Evolutionary conservation across 2,888 invertebrate genomes (phyloP).

Genomic region (Pimpla rufipes): DNA sequence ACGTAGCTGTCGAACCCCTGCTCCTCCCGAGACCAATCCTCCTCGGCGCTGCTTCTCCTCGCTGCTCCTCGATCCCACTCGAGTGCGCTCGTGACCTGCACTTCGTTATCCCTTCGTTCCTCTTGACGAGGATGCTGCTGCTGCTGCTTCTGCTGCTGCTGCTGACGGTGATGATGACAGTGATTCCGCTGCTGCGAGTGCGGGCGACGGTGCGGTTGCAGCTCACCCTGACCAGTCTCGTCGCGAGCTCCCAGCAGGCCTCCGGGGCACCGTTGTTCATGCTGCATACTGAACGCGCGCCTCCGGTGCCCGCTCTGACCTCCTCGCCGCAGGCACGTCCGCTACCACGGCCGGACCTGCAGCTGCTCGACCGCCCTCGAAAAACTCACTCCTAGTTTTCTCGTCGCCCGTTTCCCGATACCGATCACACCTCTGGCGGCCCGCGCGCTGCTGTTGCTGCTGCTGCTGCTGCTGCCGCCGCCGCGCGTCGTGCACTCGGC

Average conservation of each 20-base stretch:
- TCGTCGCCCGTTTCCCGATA: background rate
- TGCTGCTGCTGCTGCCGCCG: background rate
- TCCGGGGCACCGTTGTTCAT: constrained; percentile 83
- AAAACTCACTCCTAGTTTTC: constrained; percentile 9
- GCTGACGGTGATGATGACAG: constrained; percentile 39
- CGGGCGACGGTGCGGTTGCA: constrained; percentile 60
- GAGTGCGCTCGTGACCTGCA: constrained; percentile 1
- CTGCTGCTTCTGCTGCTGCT: constrained; percentile 26
- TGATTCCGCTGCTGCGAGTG: constrained; percentile 40
- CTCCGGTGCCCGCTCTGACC: constrained; percentile 67
- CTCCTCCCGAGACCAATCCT: background rate
- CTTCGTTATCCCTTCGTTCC: constrained; percentile 14
- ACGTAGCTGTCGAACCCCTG: constrained; percentile 58
- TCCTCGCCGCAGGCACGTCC: constrained; percentile 70
- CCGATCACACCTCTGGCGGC: background rate
- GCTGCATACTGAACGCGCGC: constrained; percentile 83
- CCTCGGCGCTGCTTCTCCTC: constrained; percentile 2
- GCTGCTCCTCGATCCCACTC: background rate
- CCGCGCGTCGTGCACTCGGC: background rate
- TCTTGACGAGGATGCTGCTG: constrained; percentile 7
- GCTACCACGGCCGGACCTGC: constrained; percentile 66
- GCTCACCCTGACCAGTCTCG: constrained; percentile 82
- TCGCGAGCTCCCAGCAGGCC: constrained; percentile 82
- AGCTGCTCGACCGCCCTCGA: constrained; percentile 57
- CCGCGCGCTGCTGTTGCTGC: background rate